Percentiles rank a stretch among this genome's conserved stretches.
These are phyloP conservation scores for Patella depressa DNA, from an alignment of 2,888 invertebrate genomes.

Conservation along the genomic window DNA sequence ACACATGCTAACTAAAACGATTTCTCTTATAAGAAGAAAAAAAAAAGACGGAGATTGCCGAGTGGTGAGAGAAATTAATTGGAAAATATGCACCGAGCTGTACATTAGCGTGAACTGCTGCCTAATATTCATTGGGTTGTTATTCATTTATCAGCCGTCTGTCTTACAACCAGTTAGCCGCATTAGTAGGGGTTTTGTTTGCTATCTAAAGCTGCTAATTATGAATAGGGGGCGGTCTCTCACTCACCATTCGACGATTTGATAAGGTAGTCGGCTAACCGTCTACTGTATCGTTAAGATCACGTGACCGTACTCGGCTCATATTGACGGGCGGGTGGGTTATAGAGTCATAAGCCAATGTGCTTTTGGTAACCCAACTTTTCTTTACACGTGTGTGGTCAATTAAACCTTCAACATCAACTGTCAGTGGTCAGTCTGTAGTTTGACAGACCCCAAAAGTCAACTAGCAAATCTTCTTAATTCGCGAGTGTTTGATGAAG, in stretches of 20 bases:
- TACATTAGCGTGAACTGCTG: background rate
- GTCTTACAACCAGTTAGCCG: too few species aligned
- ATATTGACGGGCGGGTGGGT: background rate
- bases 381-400: conserved; percentile 8
- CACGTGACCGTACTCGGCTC: conserved; percentile 12
- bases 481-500: background rate
- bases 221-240: conserved; percentile 7
- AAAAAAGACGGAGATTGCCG: too few species aligned
- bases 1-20: too few species aligned
- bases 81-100: background rate
- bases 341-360: background rate
- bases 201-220: too few species aligned
- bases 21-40: too few species aligned
- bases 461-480: conserved; percentile 1
- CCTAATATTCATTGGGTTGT: background rate
- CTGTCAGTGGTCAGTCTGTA: conserved; percentile 5
- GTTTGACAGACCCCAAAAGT: conserved; percentile 9
- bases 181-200: too few species aligned
- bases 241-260: conserved; percentile 13
- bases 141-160: background rate
- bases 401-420: conserved; percentile 5
- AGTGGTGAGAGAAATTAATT: conserved; percentile 5
- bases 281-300: conserved; percentile 8
- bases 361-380: conserved; percentile 6
- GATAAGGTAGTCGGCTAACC: conserved; percentile 4